Percentiles rank a stretch among this genome's conserved stretches.
Evolutionary conservation across 1,140 invertebrate genomes (phyloP).

Genomic region (Sitobion miscanthi): DNA sequence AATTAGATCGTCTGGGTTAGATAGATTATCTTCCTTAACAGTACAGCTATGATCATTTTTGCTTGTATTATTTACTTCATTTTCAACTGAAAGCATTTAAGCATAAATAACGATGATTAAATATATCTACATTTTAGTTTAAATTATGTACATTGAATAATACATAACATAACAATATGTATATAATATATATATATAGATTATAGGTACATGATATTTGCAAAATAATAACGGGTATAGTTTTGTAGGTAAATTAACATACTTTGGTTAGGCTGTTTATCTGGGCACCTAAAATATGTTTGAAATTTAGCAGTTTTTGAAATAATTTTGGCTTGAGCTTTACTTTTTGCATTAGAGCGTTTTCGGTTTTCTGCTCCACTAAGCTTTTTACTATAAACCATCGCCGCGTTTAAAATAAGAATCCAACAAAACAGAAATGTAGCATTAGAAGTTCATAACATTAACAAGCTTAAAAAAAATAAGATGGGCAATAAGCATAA

Average conservation of each 20-base stretch:
- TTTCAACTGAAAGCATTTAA: constrained; percentile 6
- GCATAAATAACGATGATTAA: neutral
- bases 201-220: constrained; percentile 6
- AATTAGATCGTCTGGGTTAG: neutral
- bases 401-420: no score
- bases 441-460: no score
- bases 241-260: neutral
- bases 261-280: neutral
- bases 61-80: constrained; percentile 2
- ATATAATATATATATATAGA: neutral
- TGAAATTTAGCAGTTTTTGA: constrained; percentile 8
- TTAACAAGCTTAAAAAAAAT: neutral
- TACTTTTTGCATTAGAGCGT: neutral
- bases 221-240: neutral
- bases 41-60: constrained; percentile 13
- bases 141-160: neutral
- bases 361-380: neutral
- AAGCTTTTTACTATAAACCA: no score
- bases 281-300: neutral
- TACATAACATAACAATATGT: constrained; percentile 5
- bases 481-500: neutral
- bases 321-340: constrained; percentile 14
- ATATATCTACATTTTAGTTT: neutral
- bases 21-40: constrained; percentile 5
- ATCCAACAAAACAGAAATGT: no score